phyloP scores from a whole-genome alignment of 2,888 invertebrate species.

The Caenorhabditis imperialis region DNA sequence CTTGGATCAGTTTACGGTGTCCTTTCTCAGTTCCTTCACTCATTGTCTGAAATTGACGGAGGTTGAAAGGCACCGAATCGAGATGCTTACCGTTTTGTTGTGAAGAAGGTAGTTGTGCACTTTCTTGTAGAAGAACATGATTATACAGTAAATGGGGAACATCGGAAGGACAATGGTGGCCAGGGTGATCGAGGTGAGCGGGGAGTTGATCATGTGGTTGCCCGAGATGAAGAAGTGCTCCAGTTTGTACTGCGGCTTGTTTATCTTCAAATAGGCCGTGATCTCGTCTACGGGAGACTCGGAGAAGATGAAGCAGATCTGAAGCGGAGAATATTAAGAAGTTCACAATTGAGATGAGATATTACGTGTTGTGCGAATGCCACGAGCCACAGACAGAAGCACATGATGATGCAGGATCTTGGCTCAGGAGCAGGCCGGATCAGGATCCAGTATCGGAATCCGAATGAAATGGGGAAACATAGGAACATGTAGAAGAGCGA shows the following conservation, averaged over 20 bases:
- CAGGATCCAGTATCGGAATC: slow-evolving; percentile 68
- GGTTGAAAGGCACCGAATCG: neutral
- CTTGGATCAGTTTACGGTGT: slow-evolving; percentile 54
- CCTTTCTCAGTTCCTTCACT: slow-evolving; percentile 49
- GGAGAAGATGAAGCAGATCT: slow-evolving; percentile 69
- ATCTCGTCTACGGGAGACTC: slow-evolving; percentile 61
- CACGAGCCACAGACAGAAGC: slow-evolving; percentile 57
- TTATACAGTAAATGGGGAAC: slow-evolving; percentile 67
- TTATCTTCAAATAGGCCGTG: slow-evolving; percentile 48
- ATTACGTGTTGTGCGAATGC: slow-evolving; percentile 64
- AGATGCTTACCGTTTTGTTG: slow-evolving; percentile 36
- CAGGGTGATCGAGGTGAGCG: slow-evolving; percentile 63
- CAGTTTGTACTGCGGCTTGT: slow-evolving; percentile 49
- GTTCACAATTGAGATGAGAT: neutral
- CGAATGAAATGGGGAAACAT: slow-evolving; percentile 68
- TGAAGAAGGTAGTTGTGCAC: slow-evolving; percentile 51
- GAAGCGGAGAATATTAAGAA: slow-evolving; percentile 18
- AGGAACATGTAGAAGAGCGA: slow-evolving; percentile 68
- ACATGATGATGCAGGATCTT: slow-evolving; percentile 45
- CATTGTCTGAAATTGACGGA: slow-evolving; percentile 50
- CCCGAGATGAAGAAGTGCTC: slow-evolving; percentile 57
- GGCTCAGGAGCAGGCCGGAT: slow-evolving; percentile 61
- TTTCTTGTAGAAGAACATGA: slow-evolving; percentile 62
- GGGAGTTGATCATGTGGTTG: slow-evolving; percentile 64
- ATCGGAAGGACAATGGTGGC: slow-evolving; percentile 67